Evolutionary conservation across 2,113 vertebrate genomes (phyloP).

Genomic region (Nipponia nippon): DNA sequence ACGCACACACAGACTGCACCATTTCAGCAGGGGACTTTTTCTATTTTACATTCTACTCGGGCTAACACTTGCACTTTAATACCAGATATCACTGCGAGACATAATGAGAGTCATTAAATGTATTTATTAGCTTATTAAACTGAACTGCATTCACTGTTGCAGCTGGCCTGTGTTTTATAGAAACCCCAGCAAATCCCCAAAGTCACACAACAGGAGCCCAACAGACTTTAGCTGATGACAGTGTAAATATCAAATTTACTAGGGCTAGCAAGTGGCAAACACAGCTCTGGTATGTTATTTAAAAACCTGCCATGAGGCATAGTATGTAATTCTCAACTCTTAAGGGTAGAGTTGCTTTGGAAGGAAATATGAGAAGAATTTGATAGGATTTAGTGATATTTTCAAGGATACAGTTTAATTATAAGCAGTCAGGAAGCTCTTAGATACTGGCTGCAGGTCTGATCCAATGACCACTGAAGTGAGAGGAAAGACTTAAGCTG

Average conservation of each 20-base stretch:
- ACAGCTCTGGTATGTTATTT: slow-evolving; percentile 34
- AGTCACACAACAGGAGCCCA: slow-evolving; percentile 60
- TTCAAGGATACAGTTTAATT: slow-evolving; percentile 18
- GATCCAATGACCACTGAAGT: background rate
- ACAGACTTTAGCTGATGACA: slow-evolving; percentile 53
- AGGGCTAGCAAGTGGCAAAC: slow-evolving; percentile 58
- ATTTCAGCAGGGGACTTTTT: slow-evolving; percentile 40
- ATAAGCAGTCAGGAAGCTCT: background rate
- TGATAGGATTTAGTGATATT: slow-evolving; percentile 10
- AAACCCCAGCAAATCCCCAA: slow-evolving; percentile 56
- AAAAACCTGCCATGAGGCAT: slow-evolving; percentile 46
- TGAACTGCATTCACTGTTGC: slow-evolving; percentile 55
- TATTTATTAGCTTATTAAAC: slow-evolving; percentile 70
- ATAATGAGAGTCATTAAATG: slow-evolving; percentile 65
- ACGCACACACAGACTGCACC: background rate
- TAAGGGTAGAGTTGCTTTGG: background rate
- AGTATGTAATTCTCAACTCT: slow-evolving; percentile 22
- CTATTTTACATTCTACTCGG: background rate
- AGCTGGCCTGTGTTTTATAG: slow-evolving; percentile 65
- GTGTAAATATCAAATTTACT: slow-evolving; percentile 60
- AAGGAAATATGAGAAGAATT: slow-evolving; percentile 48
- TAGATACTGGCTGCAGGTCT: background rate
- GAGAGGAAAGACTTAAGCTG: background rate
- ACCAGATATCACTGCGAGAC: slow-evolving; percentile 58
- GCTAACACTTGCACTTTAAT: slow-evolving; percentile 54